Evolutionary conservation across 2,888 invertebrate species (phyloP), one percentile per base, ranked within the genome.

Genomic region (Cerastoderma edule): DNA sequence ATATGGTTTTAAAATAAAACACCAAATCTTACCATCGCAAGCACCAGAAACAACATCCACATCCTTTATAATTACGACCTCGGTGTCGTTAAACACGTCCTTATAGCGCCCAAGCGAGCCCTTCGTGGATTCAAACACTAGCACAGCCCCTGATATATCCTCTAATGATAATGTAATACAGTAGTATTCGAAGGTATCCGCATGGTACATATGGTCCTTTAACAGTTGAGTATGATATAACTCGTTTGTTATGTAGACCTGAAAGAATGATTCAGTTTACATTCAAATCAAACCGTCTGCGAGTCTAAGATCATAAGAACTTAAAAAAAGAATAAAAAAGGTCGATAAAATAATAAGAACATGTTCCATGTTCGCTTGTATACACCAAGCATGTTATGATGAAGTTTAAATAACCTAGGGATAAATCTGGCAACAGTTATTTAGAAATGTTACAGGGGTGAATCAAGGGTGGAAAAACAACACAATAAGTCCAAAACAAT

Each of bases 41-140:
- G 22, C 10, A 53, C 70, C 70, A 64, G 39, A 16, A 19, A 28
- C 8, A 2, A 50, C 3, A 50, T 50, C 50, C n/a, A 50, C 22
- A 10, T 50, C 22, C 24, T 22, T 50, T 19, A 50, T 22, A 22
- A n/a, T 10, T 1, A 50, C 50, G 22, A 50, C 22, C 5, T 50
- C 50, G 10, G 50, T 50, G 22, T 50, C 22, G 50, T 50, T 50
- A 10, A 50, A 22, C 10, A 50, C 24, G 5, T 50, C 50, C 24
- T 50, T 22, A 22, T 50, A 50, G 2, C n/a, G 24, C 22, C 50
- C 50, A 50, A 50, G 50, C 1, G 50, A 50, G 50, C 50, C 50
- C 5, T 50, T 50, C 50, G 24, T 22, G 10, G 50, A 50, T 22
- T 50, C 50, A 22, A 50, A 50, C 50, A 50, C 22, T 10, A 50